Conservation (phyloP, 2,888 invertebrate genomes). For the Agrochola litura region DNA sequence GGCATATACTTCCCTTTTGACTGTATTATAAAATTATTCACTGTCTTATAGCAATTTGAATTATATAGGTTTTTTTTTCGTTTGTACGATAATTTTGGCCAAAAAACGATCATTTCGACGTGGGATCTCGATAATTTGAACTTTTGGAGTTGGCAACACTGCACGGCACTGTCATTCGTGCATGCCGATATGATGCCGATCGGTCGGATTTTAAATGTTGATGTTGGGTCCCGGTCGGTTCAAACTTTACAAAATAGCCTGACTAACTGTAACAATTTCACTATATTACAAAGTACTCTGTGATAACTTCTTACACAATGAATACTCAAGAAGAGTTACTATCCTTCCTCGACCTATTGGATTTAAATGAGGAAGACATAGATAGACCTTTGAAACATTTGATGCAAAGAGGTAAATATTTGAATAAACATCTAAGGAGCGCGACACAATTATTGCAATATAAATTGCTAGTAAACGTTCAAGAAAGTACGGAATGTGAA, state of each 20-base stretch:
- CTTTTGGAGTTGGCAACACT: too few species aligned
- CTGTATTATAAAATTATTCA: too few species aligned
- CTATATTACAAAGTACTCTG: too few species aligned
- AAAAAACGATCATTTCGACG: too few species aligned
- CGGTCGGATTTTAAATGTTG: background rate
- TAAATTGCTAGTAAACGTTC: slow-evolving; percentile 82
- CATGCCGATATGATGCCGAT: too few species aligned
- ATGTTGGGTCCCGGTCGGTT: too few species aligned
- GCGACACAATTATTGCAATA: slow-evolving; percentile 82
- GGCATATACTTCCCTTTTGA: too few species aligned
- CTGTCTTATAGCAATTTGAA: too few species aligned
- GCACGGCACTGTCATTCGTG: background rate
- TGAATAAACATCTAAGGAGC: slow-evolving; percentile 77
- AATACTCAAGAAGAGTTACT: slow-evolving; percentile 72
- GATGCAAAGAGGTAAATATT: slow-evolving; percentile 75
- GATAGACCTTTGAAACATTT: slow-evolving; percentile 80
- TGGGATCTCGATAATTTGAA: too few species aligned
- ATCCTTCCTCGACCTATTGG: slow-evolving; percentile 83
- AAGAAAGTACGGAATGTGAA: slow-evolving; percentile 83
- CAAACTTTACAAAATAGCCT: slow-evolving; percentile 5
- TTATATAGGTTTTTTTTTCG: too few species aligned
- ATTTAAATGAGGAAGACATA: slow-evolving; percentile 84
- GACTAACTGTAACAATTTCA: background rate
- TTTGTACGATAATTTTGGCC: too few species aligned
- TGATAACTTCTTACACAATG: slow-evolving; percentile 50